phyloP scores from a whole-genome alignment of 2,797 vertebrate species.

The Megalops cyprinoides region DNA sequence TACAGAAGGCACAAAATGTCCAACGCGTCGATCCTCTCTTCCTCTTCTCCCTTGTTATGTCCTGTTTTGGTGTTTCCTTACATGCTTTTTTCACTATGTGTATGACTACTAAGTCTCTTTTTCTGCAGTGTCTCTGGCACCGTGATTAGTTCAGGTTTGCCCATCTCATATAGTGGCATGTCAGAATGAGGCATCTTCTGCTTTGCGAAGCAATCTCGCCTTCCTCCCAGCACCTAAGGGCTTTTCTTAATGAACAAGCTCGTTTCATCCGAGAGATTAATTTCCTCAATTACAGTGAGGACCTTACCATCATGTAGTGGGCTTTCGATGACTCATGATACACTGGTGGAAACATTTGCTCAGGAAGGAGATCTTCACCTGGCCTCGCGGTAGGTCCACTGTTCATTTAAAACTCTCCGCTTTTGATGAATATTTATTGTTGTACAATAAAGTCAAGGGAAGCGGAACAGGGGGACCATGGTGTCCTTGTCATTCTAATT shows the following conservation, averaged over 20 bases:
- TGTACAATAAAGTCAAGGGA: conserved; percentile 25
- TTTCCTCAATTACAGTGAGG: conserved; percentile 1
- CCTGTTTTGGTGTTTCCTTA: background rate
- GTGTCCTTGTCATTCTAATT: conserved; percentile 68
- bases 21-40: background rate
- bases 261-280: conserved; percentile 15
- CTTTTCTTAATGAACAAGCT: background rate
- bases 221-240: background rate
- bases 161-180: background rate
- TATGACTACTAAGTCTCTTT: background rate
- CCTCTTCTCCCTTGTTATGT: background rate
- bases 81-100: background rate
- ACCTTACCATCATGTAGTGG: background rate
- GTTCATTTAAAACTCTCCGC: conserved; percentile 54
- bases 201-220: background rate
- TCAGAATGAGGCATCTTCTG: background rate
- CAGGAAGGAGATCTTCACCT: conserved; percentile 45
- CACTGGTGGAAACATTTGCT: background rate
- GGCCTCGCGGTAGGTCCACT: conserved; percentile 38
- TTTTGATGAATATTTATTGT: conserved; percentile 50
- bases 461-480: conserved; percentile 30
- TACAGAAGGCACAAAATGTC: background rate
- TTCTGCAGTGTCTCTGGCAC: background rate
- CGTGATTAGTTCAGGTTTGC: background rate
- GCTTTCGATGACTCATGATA: background rate